phyloP scores from a whole-genome alignment of 2,888 invertebrate species.

The Dicranocentrus wangi region DNA sequence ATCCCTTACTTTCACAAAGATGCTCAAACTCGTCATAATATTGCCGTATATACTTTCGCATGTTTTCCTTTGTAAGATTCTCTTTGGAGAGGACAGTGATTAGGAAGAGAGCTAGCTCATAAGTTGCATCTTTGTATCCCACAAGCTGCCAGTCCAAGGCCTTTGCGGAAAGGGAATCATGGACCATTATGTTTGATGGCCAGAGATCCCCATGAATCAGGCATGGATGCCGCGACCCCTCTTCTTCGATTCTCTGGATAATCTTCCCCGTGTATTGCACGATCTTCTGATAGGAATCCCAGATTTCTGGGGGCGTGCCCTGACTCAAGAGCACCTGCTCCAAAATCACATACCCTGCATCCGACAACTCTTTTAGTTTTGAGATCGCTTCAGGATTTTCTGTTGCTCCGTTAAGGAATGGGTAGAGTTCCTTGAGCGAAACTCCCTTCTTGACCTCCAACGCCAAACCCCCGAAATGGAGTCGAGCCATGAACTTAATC shows the following conservation, averaged over 20 bases:
- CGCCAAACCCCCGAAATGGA: slow-evolving; percentile 61
- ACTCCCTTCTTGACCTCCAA: slow-evolving; percentile 42
- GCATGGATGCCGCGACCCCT: slow-evolving; percentile 29
- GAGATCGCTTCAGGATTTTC: background rate
- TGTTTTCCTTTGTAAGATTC: slow-evolving; percentile 28
- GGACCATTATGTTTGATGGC: slow-evolving; percentile 66
- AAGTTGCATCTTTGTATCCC: slow-evolving; percentile 57
- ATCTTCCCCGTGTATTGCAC: slow-evolving; percentile 32
- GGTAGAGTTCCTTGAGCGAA: slow-evolving; percentile 52
- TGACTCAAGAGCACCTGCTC: slow-evolving; percentile 42
- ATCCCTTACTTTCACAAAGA: slow-evolving; percentile 20
- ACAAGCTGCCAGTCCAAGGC: slow-evolving; percentile 70
- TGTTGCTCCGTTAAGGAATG: slow-evolving; percentile 50
- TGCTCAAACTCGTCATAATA: no score
- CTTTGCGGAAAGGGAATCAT: slow-evolving; percentile 53
- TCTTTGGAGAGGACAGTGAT: slow-evolving; percentile 43
- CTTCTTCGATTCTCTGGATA: slow-evolving; percentile 31
- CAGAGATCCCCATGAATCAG: slow-evolving; percentile 68
- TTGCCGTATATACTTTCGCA: slow-evolving; percentile 41
- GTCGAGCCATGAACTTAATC: slow-evolving; percentile 65
- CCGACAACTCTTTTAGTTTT: slow-evolving; percentile 24
- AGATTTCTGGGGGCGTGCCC: slow-evolving; percentile 17
- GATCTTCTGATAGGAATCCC: slow-evolving; percentile 44
- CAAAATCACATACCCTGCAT: slow-evolving; percentile 36
- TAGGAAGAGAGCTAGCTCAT: slow-evolving; percentile 64